Evolutionary conservation across 2,113 vertebrate genomes (phyloP).

Genomic region (Emydura subglobosa): DNA sequence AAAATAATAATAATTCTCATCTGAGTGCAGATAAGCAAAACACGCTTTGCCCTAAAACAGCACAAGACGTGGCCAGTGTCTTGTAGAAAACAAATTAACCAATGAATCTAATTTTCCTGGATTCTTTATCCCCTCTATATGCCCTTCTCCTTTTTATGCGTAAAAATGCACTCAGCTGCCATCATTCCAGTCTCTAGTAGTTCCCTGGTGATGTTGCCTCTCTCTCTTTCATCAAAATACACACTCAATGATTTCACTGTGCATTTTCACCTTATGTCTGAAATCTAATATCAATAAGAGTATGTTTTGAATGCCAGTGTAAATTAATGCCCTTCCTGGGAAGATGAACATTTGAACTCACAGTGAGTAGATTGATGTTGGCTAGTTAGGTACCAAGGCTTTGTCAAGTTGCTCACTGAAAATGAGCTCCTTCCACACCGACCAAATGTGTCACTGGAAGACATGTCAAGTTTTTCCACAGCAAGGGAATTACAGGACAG

Average conservation of each 20-base stretch:
- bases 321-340: background rate
- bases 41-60: background rate
- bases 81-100: background rate
- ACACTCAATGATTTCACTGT: background rate
- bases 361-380: background rate
- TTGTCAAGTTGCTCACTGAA: background rate
- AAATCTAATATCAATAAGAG: background rate
- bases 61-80: background rate
- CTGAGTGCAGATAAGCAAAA: background rate
- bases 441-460: background rate
- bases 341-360: background rate
- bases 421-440: slow-evolving; percentile 4
- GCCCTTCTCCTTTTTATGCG: background rate
- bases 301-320: background rate
- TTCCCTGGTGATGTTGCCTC: background rate
- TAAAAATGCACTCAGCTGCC: rapidly evolving
- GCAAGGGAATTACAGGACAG: background rate
- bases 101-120: background rate
- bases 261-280: rapidly evolving
- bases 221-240: background rate
- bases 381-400: background rate
- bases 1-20: background rate
- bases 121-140: background rate
- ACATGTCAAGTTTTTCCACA: background rate
- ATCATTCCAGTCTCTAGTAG: background rate